Evolutionary conservation across 2,797 vertebrate species (phyloP).

Genomic region (Myotis daubentonii): DNA sequence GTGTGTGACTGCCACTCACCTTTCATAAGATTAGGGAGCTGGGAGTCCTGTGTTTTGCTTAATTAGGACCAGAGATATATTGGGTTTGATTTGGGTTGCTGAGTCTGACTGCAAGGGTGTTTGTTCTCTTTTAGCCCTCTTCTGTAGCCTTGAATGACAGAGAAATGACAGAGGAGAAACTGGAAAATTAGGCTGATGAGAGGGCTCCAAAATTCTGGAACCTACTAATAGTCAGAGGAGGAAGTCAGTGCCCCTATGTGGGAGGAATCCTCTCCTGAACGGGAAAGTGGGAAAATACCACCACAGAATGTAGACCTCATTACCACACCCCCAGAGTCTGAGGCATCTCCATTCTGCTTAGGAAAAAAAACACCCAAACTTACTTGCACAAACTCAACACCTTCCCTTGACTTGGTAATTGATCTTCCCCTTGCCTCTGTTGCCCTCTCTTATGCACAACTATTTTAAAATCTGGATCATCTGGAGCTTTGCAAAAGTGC

Average conservation of each 20-base stretch:
- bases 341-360: background rate
- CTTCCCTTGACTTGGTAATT: background rate
- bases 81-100: background rate
- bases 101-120: background rate
- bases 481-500: background rate
- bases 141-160: background rate
- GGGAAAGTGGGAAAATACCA: background rate
- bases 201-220: background rate
- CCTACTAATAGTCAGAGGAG: background rate
- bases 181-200: background rate
- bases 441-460: background rate
- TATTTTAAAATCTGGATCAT: background rate
- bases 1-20: background rate
- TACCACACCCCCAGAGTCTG: background rate
- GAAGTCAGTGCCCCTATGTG: background rate
- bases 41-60: background rate
- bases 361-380: background rate
- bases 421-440: background rate
- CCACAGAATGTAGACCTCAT: background rate
- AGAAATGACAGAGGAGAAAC: background rate
- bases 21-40: background rate
- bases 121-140: background rate
- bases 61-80: background rate
- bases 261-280: background rate
- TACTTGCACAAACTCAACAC: fast-evolving